Percentiles rank a stretch among this genome's conserved stretches.
Evolutionary conservation across 2,888 invertebrate species (phyloP).

Genomic region (Eupithecia inturbata): DNA sequence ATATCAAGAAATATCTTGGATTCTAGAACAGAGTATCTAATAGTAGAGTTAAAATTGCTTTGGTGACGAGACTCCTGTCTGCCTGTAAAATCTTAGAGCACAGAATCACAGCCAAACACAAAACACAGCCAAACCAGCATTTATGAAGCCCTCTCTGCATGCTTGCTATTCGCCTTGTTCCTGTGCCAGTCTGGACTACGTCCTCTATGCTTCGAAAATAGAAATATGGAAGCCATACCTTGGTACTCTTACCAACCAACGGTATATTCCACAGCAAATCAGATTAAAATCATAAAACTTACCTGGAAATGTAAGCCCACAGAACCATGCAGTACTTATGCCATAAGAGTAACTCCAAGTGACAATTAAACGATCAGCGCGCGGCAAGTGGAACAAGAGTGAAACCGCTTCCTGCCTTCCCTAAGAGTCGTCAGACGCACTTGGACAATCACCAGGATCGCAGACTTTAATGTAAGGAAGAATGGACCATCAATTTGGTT

Average conservation of each 20-base stretch:
- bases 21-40: background rate
- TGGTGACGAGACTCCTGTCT: background rate
- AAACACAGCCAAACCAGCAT: no score
- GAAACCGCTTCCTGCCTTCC: constrained; percentile 40
- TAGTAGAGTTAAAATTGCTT: background rate
- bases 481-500: no score
- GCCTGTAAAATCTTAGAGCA: background rate
- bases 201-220: background rate
- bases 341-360: constrained; percentile 13
- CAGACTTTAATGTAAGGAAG: no score
- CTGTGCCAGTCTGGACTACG: background rate
- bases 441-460: constrained; percentile 2
- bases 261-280: background rate
- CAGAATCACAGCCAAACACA: background rate
- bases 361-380: constrained; percentile 26
- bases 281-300: background rate
- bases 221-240: background rate
- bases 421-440: constrained; percentile 11
- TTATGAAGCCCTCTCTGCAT: no score
- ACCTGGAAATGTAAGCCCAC: constrained; percentile 14
- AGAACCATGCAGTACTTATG: constrained; percentile 17
- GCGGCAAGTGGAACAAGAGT: constrained; percentile 30
- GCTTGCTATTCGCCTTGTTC: background rate
- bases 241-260: background rate
- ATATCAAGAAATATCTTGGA: no score